Conservation (phyloP, 30 jellyfish, hydroid and myxozoan genomes). For the Hydractinia symbiolongicarpus region DNA sequence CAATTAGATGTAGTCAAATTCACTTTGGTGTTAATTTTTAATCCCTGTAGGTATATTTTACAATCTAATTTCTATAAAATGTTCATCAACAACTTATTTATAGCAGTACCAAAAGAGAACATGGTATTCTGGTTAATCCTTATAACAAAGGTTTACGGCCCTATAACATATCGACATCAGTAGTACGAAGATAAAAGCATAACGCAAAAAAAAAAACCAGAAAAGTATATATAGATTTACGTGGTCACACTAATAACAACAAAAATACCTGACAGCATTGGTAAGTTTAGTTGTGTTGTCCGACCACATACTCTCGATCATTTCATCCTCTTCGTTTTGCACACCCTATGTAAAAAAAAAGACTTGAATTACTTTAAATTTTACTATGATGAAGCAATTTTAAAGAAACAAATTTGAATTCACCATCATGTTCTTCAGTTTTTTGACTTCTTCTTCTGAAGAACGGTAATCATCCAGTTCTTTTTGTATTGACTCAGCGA, state of each 20-base stretch:
- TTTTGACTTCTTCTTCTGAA: conserved; percentile 90
- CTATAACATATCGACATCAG: too few relatives aligned
- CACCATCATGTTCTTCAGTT: conserved; percentile 67
- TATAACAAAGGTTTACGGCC: too few relatives aligned
- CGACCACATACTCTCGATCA: conserved; percentile 85
- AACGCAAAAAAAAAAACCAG: background rate
- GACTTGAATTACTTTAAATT: background rate
- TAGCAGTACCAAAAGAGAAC: too few relatives aligned
- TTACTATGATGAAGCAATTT: background rate
- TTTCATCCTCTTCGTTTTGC: conserved; percentile 71
- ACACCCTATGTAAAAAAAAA: conserved; percentile 44
- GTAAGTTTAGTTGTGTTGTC: conserved; percentile 85
- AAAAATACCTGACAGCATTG: conserved; percentile 76
- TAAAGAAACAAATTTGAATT: background rate
- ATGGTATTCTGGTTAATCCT: too few relatives aligned
- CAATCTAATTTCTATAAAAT: too few relatives aligned
- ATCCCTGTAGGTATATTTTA: background rate
- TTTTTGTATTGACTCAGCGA: conserved; percentile 91
- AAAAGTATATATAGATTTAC: background rate
- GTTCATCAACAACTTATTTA: too few relatives aligned
- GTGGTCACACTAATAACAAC: background rate
- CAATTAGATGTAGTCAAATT: background rate
- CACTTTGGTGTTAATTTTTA: background rate
- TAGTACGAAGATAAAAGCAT: background rate
- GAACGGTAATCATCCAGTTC: conserved; percentile 87